phyloP scores from a whole-genome alignment of 2,113 vertebrate genomes.

The mouse (Mus musculus) region DNA sequence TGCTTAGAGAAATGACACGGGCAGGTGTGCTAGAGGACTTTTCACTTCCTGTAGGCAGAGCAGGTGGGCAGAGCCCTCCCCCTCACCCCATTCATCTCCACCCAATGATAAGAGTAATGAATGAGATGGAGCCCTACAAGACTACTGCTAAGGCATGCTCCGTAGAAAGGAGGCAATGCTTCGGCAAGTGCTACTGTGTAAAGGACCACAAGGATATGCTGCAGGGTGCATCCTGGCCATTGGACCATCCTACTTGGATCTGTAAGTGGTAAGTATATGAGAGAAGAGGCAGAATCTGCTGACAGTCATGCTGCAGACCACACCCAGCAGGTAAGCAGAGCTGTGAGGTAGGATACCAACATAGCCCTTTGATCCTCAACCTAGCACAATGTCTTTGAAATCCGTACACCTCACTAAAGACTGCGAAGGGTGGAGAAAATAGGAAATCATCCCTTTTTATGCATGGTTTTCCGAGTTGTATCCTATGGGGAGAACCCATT shows the following conservation, averaged over 20 bases:
- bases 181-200: background rate
- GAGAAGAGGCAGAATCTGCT: background rate
- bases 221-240: too few species aligned
- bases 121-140: background rate
- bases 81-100: background rate
- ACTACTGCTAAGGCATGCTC: background rate
- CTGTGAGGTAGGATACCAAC: background rate
- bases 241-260: too few species aligned
- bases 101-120: background rate
- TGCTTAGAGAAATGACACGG: background rate
- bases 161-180: background rate
- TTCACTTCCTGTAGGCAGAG: background rate
- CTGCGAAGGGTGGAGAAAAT: background rate
- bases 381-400: background rate
- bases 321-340: background rate
- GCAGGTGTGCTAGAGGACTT: background rate
- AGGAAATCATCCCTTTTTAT: background rate
- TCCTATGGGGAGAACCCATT: background rate
- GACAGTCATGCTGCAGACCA: background rate
- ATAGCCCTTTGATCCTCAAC: background rate
- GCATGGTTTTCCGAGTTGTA: background rate
- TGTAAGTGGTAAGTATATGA: background rate
- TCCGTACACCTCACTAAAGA: background rate
- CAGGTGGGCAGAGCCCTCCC: background rate
- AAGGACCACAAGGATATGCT: background rate